Evolutionary conservation across 30 jellyfish, hydroid and myxozoan genomes (phyloP), one percentile per base, ranked within the genome.

Genomic region (Nemopilema nomurai): DNA sequence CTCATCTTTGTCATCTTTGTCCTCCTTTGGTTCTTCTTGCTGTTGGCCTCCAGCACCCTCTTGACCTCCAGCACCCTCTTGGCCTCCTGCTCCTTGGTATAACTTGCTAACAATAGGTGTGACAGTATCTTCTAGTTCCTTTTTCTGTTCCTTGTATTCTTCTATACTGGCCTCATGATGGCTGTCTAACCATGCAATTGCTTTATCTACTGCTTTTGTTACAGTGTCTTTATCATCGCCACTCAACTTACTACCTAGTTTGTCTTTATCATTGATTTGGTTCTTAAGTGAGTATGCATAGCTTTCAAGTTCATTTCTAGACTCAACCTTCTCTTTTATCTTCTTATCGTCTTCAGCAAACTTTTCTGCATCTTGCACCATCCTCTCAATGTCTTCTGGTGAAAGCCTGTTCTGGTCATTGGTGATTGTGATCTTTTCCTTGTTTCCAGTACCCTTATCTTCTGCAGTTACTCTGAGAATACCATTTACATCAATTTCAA

Each of bases 361-460:
- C 74, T 90, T 87, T 80, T 96, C 99, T 13, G 99, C 99, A 83
- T 96, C 99, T n/a, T 96, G 90, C 18, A 96, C 99, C 99, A 96
- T 96, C 21, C 98, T 90, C 79, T 96, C 99, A 79, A 96, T 96
- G 73, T 96, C 99, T 74, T 96, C 99, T 29, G 99, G 99, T 68
- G 99, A 82, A 78, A 96, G 69, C 62, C 99, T 77, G 92, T 96
- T 96, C 87, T 96, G 98, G 73, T 96, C 99, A 81, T 96, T 96
- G 18, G 99, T 96, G 86, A 96, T 96, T 18, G 99, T 96, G 86
- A 96, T 96, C 90, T 96, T 96, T 73, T 96, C 98, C 67, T 90
- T 91, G 96, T 90, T 91, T 33, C 98, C 98, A 28, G 99, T 90
- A 19, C 98, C 98, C 85, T 96, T 96, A 82, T 96, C 99, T 83